phyloP scores from a whole-genome alignment of 92 coral and sea anemone species.

The Phenganax subtilis region DNA sequence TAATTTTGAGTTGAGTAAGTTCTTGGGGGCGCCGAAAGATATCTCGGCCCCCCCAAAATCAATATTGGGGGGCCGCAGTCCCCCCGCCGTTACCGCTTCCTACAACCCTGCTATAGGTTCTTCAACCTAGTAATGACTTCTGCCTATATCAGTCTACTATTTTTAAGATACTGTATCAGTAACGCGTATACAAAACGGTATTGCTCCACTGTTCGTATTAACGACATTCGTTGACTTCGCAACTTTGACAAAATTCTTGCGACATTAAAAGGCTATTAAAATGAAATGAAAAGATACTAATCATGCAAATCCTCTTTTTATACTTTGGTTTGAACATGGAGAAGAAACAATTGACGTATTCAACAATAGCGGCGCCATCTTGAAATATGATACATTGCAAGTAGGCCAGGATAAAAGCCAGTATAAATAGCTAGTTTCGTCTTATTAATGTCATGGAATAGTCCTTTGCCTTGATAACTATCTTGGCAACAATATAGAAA shows the following conservation, averaged over 20 bases:
- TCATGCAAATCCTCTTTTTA: no score
- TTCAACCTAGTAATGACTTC: background rate
- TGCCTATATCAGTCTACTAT: conserved; percentile 77
- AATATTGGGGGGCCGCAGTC: no score
- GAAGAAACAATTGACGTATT: background rate
- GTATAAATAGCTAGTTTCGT: no score
- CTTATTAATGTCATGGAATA: no score
- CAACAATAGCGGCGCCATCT: background rate
- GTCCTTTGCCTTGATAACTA: no score
- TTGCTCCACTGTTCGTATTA: conserved; percentile 90
- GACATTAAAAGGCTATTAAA: conserved; percentile 77
- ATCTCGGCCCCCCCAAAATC: no score
- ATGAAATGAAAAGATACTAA: background rate
- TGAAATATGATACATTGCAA: background rate
- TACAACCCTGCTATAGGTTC: background rate
- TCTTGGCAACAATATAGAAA: no score
- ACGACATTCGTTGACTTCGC: conserved; percentile 88
- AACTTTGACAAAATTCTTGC: conserved; percentile 67
- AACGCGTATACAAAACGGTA: conserved; percentile 84
- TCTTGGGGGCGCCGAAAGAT: no score
- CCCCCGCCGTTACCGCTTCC: no score
- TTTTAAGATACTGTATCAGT: conserved; percentile 84
- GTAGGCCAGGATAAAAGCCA: no score
- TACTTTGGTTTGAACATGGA: no score
- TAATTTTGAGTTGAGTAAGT: no score